A percentile compares a stretch with the other conserved stretches of the same genome.
Evolutionary conservation across 2,797 vertebrate species (phyloP).

Genomic region (Hemibagrus guttatus): DNA sequence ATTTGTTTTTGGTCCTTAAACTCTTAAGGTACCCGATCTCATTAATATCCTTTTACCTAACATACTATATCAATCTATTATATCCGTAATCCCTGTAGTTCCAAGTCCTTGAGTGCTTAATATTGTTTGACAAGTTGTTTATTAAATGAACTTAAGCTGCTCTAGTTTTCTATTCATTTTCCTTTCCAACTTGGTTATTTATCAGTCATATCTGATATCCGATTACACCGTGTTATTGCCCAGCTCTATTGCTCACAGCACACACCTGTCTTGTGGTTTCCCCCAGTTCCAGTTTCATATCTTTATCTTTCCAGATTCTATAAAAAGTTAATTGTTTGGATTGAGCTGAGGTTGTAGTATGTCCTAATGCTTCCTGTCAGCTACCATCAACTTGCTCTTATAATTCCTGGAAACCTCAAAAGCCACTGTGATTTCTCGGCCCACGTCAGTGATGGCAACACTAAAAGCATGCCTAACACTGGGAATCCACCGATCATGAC

Average conservation of each 20-base stretch:
- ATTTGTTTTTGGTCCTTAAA: neutral
- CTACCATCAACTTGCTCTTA: neutral
- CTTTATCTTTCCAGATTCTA: slow-evolving; percentile 16
- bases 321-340: neutral
- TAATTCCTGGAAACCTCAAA: slow-evolving; percentile 19
- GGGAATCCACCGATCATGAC: neutral
- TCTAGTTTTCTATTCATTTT: neutral
- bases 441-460: neutral
- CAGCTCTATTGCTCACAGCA: neutral
- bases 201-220: neutral
- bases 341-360: slow-evolving; percentile 10
- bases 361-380: slow-evolving; percentile 27
- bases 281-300: neutral
- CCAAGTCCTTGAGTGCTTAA: neutral
- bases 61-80: neutral
- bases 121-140: neutral
- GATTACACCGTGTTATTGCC: neutral
- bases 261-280: slow-evolving; percentile 19
- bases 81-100: neutral
- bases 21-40: no score
- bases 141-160: neutral
- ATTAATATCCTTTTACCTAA: neutral
- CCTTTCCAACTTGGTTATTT: neutral
- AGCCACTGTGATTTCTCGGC: neutral
- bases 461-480: neutral